Evolutionary conservation across 2,113 vertebrate species (phyloP), one percentile per base, ranked within the genome.

Genomic region (Lanius ludovicianus): DNA sequence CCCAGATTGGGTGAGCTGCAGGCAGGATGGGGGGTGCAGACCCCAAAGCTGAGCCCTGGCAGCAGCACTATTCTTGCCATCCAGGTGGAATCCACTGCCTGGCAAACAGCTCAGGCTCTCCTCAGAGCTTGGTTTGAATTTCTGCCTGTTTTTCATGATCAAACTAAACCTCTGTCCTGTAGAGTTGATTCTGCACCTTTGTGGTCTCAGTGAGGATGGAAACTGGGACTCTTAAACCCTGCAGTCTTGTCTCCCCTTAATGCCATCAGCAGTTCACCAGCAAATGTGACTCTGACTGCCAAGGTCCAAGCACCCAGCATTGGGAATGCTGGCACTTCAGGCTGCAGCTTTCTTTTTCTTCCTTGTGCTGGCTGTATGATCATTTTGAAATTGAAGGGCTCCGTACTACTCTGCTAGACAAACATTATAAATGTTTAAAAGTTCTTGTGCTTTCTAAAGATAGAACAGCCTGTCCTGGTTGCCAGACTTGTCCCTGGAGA

Each of bases 371-470:
- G 27, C 39, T 64, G 6, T 44, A 1, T 49, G 75, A 35, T 87
- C 49, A 10, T 42, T 84, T 73, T 39, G 65, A 87, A 94, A 89
- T 53, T 78, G 77, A 92, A 93, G 56, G 47, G 28, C 76, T 81
- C 77, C 20, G 0, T 23, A 2, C 73, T 71, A 47, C 39, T 52
- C 47, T 60, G 37, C 42, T 84, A 19, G 69, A 83, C 78, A 71
- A 89, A 87, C 87, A n/a, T 63, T 44, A 85, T 94, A 75, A 96
- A 87, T 91, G 53, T 91, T 95, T 91, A 14, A 95, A 75, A 75
- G 69, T 92, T 89, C 74, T 56, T 82, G 47, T 31, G 39, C 31
- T 73, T 78, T 94, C 46, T 84, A 71, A 94, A 97, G 80, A 63
- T 75, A 71, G 91, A 89, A 78, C 74, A 71, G 49, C 44, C 41